Evolutionary conservation across 2,113 vertebrate species (phyloP), one percentile per base, ranked within the genome.

Genomic region (Semnopithecus entellus): DNA sequence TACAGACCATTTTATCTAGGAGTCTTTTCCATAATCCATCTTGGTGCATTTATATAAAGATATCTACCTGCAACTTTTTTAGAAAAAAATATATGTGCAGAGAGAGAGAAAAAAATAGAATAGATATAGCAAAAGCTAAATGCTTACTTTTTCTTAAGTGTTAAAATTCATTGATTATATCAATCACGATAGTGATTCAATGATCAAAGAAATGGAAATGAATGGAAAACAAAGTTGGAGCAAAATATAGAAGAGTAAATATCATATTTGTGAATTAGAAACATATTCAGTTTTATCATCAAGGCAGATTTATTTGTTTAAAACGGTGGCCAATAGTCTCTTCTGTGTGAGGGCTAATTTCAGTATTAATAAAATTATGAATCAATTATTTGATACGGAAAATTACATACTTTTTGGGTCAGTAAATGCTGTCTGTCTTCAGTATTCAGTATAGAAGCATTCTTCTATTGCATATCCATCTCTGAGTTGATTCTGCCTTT

Each of bases 311-410:
- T 14, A 73, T 82, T 85, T 75, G 23, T 90, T 88, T 75, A 92
- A 90, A 92, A 50, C 35, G 76, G 1, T 91, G 12, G 38, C 83
- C 30, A 73, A 3, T 81, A 72, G 61, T 94, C 14, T 82, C 90
- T 96, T 82, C 38, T 87, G 27, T 78, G 38, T 92, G 32, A 86
- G 52, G 57, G 8, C 32, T 68, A 93, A 66, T 90, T 93, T 96
- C 40, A 22, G 73, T 97, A 76, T 59, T 88, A 59, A 61, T 64
- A 72, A 78, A 43, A 72, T 68, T 40, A 59, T 79, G 10, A 79
- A 38, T 79, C 57, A 73, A 1, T 55, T 79, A 57, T n/a, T 96
- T 80, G 23, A 78, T 90, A 82, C 90, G 78, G 25, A 73, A 88
- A 96, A 79, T 12, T 80, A n/a, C 16, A 80, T 94, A 32, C 12